phyloP scores from a whole-genome alignment of 2,113 vertebrate genomes.

The Leucopternis melanops region DNA sequence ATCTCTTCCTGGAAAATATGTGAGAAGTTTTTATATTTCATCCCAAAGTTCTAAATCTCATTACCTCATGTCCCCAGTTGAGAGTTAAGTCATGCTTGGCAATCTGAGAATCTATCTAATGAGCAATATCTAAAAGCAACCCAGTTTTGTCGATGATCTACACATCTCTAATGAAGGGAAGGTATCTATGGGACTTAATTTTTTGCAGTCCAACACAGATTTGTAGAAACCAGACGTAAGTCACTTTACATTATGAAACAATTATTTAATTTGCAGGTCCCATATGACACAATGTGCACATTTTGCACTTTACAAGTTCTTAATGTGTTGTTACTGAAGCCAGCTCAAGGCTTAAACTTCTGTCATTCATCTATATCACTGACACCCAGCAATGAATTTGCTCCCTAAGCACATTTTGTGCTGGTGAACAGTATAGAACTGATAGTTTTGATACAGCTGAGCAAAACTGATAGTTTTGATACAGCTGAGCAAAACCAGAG shows the following conservation, averaged over 20 bases:
- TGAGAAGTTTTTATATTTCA: neutral
- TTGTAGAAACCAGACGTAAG: neutral
- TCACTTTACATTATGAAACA: neutral
- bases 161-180: neutral
- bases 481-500: neutral
- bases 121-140: neutral
- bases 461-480: neutral
- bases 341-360: neutral
- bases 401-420: neutral
- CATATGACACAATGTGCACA: neutral
- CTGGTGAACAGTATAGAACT: rapidly evolving
- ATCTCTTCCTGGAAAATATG: neutral
- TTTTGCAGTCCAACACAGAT: neutral
- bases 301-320: neutral
- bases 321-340: neutral
- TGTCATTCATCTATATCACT: no score
- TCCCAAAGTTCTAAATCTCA: neutral
- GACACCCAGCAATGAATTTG: neutral
- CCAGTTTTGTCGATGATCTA: neutral
- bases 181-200: neutral
- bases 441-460: neutral
- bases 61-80: neutral
- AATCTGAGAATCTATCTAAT: neutral
- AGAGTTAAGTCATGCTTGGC: neutral
- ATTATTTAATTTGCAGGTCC: neutral